These are phyloP conservation scores for Carassius auratus DNA, from an alignment of 2,113 vertebrate species.

Conservation along the genomic window DNA sequence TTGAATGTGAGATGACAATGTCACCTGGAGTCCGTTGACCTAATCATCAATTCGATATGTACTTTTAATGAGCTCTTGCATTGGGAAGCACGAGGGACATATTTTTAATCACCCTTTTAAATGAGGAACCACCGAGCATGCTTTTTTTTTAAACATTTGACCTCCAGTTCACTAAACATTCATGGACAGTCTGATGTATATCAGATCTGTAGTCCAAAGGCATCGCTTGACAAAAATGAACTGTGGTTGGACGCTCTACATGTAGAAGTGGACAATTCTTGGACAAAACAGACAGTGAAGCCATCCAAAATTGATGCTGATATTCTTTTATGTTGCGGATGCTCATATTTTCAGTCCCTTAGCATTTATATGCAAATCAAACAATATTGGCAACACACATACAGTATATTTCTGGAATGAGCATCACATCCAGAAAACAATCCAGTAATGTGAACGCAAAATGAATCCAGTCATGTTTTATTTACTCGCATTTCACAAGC, in stretches of 20 bases:
- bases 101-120: neutral
- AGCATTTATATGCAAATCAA: conserved; percentile 17
- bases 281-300: neutral
- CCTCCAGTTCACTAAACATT: neutral
- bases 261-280: neutral
- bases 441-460: neutral
- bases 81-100: neutral
- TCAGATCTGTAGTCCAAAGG: neutral
- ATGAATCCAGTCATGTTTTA: conserved; percentile 12
- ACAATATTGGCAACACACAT: neutral
- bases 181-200: neutral
- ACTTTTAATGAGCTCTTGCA: conserved; percentile 24
- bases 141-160: neutral
- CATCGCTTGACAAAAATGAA: neutral
- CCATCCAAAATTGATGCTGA: neutral
- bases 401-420: neutral
- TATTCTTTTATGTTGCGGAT: conserved; percentile 15
- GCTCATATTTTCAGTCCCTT: conserved; percentile 3
- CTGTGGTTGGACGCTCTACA: neutral
- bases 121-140: neutral
- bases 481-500: neutral
- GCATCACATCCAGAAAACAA: conserved; percentile 5
- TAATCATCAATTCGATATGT: neutral
- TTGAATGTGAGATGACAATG: conserved; percentile 13
- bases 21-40: neutral